Evolutionary conservation across 2,888 invertebrate genomes (phyloP).

Genomic region (Drosophila infuscata): DNA sequence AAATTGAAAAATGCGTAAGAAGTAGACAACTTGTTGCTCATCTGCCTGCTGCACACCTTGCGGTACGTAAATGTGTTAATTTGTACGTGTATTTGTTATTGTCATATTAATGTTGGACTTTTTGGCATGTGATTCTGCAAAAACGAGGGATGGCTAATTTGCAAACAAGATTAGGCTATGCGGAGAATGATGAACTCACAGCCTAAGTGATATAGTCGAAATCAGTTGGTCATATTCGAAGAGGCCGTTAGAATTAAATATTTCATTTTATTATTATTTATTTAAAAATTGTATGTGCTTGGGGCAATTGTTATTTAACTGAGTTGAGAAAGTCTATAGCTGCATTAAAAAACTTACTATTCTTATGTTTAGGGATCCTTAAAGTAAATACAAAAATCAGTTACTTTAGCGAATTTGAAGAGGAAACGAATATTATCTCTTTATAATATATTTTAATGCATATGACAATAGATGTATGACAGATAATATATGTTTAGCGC

Average conservation of each 20-base stretch:
- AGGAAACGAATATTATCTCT: neutral
- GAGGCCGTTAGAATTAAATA: neutral
- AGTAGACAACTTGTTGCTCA: slow-evolving; percentile 60
- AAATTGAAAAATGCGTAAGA: slow-evolving; percentile 18
- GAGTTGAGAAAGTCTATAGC: no score
- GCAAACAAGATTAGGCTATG: slow-evolving; percentile 23
- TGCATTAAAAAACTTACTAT: no score
- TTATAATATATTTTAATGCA: neutral
- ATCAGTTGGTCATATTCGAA: neutral
- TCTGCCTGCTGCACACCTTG: slow-evolving; percentile 11
- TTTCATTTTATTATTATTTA: neutral
- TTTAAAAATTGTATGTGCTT: no score
- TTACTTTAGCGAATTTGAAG: neutral
- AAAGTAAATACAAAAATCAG: neutral
- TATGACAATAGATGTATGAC: neutral
- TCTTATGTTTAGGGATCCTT: neutral
- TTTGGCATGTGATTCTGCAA: slow-evolving; percentile 32
- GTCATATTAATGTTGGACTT: slow-evolving; percentile 41
- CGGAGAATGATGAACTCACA: slow-evolving; percentile 23
- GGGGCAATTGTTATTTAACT: no score
- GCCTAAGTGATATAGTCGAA: neutral
- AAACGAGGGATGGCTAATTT: slow-evolving; percentile 37
- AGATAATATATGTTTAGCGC: slow-evolving; percentile 87
- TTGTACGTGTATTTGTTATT: slow-evolving; percentile 13
- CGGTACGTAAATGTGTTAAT: neutral